These are phyloP conservation scores for Melopsittacus undulatus DNA, from an alignment of 2,797 vertebrate species.

Conservation along the genomic window DNA sequence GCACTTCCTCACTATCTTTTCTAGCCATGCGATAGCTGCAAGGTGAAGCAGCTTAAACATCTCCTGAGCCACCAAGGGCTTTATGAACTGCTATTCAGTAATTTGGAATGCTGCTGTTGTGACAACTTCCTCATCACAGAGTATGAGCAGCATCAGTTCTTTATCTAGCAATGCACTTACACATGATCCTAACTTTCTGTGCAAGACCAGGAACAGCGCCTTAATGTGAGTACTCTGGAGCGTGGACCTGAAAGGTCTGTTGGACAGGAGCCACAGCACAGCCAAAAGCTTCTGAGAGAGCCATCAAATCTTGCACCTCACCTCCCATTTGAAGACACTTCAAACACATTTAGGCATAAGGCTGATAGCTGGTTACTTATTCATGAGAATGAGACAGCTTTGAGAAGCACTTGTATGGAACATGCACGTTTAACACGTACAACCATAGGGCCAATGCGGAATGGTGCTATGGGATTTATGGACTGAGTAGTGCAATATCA, in stretches of 20 bases:
- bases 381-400: not conserved
- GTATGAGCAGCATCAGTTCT: not conserved
- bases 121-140: not conserved
- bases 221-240: rapidly evolving
- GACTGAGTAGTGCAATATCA: rapidly evolving
- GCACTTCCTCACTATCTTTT: not conserved
- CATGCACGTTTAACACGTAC: rapidly evolving
- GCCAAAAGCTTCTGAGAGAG: not conserved
- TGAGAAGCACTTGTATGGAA: rapidly evolving
- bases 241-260: not conserved
- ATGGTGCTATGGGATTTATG: rapidly evolving
- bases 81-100: not conserved
- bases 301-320: rapidly evolving
- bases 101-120: not conserved
- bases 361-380: not conserved
- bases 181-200: not conserved
- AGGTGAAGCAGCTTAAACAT: not conserved
- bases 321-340: rapidly evolving
- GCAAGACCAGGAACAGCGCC: not conserved
- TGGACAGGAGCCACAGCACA: not conserved
- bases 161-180: not conserved
- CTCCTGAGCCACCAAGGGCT: not conserved
- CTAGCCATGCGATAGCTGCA: not conserved
- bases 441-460: rapidly evolving
- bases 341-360: rapidly evolving